Evolutionary conservation across 2,113 vertebrate genomes (phyloP).

Genomic region (Vidua chalybeata): DNA sequence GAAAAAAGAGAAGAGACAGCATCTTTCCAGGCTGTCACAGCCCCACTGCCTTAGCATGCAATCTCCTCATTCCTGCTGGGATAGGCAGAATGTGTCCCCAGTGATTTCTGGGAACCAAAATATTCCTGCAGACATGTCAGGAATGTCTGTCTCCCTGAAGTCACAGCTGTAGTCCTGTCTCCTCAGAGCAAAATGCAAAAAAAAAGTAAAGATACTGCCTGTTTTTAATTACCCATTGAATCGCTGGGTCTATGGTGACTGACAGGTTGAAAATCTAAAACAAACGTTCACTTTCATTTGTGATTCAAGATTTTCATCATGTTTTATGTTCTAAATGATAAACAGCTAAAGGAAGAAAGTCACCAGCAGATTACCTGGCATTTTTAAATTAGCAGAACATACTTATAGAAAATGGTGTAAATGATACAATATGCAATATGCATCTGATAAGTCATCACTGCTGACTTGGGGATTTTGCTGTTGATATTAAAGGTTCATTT

Average conservation of each 20-base stretch:
- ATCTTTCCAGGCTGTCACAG: not conserved
- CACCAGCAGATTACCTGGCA: not conserved
- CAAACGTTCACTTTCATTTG: not conserved
- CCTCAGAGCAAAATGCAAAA: not conserved
- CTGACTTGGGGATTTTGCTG: conserved; percentile 21
- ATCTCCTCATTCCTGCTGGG: not conserved
- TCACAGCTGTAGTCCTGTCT: not conserved
- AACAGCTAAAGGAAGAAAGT: not conserved
- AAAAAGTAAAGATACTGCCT: not conserved
- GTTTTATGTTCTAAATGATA: not conserved
- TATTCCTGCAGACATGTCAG: not conserved
- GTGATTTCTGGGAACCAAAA: not conserved
- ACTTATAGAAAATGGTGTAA: conserved; percentile 52
- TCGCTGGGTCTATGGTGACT: not conserved
- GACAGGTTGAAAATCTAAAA: not conserved
- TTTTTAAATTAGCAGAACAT: conserved; percentile 4
- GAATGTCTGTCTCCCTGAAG: not conserved
- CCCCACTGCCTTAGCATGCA: rapidly evolving
- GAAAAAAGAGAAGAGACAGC: not conserved
- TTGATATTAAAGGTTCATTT: conserved; percentile 54
- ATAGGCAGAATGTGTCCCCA: not conserved
- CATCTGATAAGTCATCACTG: conserved; percentile 39
- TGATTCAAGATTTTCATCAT: not conserved
- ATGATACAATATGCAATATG: conserved; percentile 35
- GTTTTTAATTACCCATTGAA: not conserved